phyloP scores from a whole-genome alignment of 1,140 invertebrate genomes.

The Sitodiplosis mosellana region DNA sequence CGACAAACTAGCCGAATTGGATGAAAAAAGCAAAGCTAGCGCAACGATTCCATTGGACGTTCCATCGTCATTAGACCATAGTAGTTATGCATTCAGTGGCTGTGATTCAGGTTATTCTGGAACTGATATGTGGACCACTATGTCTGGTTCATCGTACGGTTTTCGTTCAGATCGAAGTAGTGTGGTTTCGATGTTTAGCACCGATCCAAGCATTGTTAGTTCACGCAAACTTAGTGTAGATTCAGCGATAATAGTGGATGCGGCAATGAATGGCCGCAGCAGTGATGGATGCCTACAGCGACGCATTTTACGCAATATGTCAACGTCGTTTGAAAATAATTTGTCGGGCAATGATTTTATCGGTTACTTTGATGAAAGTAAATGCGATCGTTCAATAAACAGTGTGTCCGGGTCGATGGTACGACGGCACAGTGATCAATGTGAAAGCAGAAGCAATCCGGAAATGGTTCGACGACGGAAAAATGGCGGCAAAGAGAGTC shows the following conservation, averaged over 20 bases:
- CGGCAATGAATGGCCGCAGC: slow-evolving; percentile 9
- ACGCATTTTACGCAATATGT: slow-evolving; percentile 22
- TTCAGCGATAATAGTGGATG: slow-evolving; percentile 4
- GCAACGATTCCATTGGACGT: slow-evolving; percentile 17
- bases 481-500: slow-evolving; percentile 3
- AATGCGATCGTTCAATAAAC: neutral
- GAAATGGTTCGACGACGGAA: slow-evolving; percentile 19
- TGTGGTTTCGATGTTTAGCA: slow-evolving; percentile 19
- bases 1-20: slow-evolving; percentile 7
- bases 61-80: neutral
- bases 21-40: neutral
- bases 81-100: slow-evolving; percentile 17
- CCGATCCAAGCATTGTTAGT: slow-evolving; percentile 12
- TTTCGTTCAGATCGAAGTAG: slow-evolving; percentile 21
- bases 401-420: slow-evolving; percentile 18
- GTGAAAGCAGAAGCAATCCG: slow-evolving; percentile 22
- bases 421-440: slow-evolving; percentile 17
- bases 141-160: slow-evolving; percentile 10
- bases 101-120: slow-evolving; percentile 22
- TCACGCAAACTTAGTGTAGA: slow-evolving; percentile 21
- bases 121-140: slow-evolving; percentile 16
- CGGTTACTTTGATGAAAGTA: slow-evolving; percentile 22
- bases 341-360: slow-evolving; percentile 22
- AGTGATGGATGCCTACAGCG: slow-evolving; percentile 22
- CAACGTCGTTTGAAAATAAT: slow-evolving; percentile 24